Evolutionary conservation across 2,113 vertebrate genomes (phyloP).

Genomic region (Etia nguti): DNA sequence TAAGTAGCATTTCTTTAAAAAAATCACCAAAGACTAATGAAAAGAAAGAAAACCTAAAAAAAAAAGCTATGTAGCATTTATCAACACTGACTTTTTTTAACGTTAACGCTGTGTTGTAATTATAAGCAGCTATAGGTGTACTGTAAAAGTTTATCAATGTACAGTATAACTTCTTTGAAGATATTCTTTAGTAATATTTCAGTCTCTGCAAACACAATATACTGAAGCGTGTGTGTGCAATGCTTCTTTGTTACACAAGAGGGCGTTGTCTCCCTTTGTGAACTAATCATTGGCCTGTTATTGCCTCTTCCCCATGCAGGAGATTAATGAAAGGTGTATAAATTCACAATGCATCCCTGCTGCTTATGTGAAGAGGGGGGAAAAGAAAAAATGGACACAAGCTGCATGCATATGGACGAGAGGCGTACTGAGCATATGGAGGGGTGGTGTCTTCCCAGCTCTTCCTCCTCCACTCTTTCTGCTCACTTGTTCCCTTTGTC

Average conservation of each 20-base stretch:
- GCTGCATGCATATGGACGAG: conserved; percentile 14
- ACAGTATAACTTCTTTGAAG: neutral
- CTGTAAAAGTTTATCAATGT: neutral
- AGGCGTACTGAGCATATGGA: conserved; percentile 6
- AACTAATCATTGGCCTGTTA: neutral
- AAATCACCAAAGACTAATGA: neutral
- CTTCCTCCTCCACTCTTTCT: neutral
- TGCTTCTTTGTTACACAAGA: conserved; percentile 41
- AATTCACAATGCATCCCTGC: conserved; percentile 2
- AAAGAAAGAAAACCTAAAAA: neutral
- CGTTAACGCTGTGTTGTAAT: neutral
- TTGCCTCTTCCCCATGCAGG: neutral
- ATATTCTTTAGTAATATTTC: neutral
- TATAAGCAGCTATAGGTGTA: neutral
- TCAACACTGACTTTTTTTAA: neutral
- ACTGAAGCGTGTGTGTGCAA: neutral
- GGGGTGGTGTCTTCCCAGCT: neutral
- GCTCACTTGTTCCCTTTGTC: neutral
- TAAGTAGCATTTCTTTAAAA: neutral
- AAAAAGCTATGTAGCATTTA: neutral
- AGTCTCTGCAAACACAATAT: neutral
- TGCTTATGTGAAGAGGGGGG: neutral
- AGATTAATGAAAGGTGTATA: conserved; percentile 39
- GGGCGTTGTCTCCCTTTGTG: conserved; percentile 8
- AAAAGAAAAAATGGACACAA: neutral